phyloP scores from a whole-genome alignment of 2,888 invertebrate species.

The Drosophila niveifrons region DNA sequence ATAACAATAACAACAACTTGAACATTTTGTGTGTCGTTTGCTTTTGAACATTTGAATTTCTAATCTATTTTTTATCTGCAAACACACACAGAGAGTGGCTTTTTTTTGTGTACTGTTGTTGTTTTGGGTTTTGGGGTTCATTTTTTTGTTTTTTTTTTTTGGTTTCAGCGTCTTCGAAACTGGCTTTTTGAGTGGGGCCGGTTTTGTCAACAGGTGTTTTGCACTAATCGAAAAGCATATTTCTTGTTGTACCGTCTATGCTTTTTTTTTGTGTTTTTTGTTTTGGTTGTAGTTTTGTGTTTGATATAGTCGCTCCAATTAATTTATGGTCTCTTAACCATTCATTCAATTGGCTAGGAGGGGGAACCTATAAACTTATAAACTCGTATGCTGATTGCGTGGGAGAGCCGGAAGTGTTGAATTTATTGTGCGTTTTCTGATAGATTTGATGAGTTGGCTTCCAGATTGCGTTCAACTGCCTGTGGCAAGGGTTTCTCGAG shows the following conservation, averaged over 20 bases:
- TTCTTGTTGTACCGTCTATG: not conserved
- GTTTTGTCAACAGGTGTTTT: slow-evolving; percentile 77
- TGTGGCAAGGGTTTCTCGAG: slow-evolving; percentile 1
- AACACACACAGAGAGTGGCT: slow-evolving; percentile 14
- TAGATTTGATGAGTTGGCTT: not conserved
- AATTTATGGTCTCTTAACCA: slow-evolving; percentile 63
- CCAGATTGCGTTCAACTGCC: not conserved
- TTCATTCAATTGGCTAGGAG: slow-evolving; percentile 33
- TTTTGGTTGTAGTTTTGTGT: slow-evolving; percentile 16
- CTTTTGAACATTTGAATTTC: slow-evolving; percentile 72
- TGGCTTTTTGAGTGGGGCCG: slow-evolving; percentile 61
- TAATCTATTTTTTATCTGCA: slow-evolving; percentile 74
- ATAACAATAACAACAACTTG: slow-evolving; percentile 1
- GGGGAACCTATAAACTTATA: too few relatives aligned
- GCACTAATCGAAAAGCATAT: slow-evolving; percentile 72
- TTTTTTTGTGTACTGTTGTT: slow-evolving; percentile 22
- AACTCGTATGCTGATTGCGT: slow-evolving; percentile 26
- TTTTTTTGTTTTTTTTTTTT: too few relatives aligned
- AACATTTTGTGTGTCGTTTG: slow-evolving; percentile 20
- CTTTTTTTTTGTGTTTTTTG: slow-evolving; percentile 20
- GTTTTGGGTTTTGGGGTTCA: slow-evolving; percentile 28
- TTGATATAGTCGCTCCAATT: slow-evolving; percentile 75
- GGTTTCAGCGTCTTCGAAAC: slow-evolving; percentile 59
- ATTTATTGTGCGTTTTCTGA: slow-evolving; percentile 17
- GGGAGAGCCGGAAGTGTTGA: slow-evolving; percentile 56